A percentile compares a stretch with the other conserved stretches of the same genome.
These are phyloP conservation scores for Melopsittacus undulatus DNA, from an alignment of 2,797 vertebrate genomes.

Conservation along the genomic window DNA sequence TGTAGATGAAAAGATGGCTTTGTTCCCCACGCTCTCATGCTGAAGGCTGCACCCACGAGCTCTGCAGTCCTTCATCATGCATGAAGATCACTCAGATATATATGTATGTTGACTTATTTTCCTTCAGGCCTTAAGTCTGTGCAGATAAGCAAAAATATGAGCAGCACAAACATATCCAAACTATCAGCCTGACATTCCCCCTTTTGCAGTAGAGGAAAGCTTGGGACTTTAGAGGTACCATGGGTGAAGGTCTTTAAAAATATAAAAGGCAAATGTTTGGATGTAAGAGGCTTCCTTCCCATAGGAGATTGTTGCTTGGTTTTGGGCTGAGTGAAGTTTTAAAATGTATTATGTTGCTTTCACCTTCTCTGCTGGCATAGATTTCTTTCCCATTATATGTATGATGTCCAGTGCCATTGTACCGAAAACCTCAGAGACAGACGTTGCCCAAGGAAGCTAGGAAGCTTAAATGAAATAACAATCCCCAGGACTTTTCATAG, in stretches of 20 bases:
- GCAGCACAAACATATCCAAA: not conserved
- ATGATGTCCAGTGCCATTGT: not conserved
- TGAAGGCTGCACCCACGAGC: not conserved
- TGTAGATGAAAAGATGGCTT: not conserved
- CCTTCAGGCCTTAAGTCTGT: not conserved
- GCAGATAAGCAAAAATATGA: not conserved
- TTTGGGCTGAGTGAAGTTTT: not conserved
- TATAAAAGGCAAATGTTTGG: not conserved
- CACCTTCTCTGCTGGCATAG: not conserved
- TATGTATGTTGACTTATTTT: not conserved
- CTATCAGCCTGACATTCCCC: not conserved
- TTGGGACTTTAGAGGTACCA: not conserved
- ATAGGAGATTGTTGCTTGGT: not conserved
- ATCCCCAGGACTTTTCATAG: not conserved
- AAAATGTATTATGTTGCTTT: not conserved
- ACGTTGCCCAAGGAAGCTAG: not conserved
- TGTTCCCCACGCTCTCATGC: not conserved
- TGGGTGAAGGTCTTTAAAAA: not conserved
- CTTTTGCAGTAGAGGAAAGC: not conserved
- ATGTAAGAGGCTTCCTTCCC: not conserved
- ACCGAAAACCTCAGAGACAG: not conserved
- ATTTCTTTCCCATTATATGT: not conserved
- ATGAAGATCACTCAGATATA: not conserved
- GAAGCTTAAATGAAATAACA: slow-evolving; percentile 3
- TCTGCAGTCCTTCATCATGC: not conserved